Evolutionary conservation across 2,888 invertebrate species (phyloP), one percentile per base, ranked within the genome.

Genomic region (Pinctada fucata): DNA sequence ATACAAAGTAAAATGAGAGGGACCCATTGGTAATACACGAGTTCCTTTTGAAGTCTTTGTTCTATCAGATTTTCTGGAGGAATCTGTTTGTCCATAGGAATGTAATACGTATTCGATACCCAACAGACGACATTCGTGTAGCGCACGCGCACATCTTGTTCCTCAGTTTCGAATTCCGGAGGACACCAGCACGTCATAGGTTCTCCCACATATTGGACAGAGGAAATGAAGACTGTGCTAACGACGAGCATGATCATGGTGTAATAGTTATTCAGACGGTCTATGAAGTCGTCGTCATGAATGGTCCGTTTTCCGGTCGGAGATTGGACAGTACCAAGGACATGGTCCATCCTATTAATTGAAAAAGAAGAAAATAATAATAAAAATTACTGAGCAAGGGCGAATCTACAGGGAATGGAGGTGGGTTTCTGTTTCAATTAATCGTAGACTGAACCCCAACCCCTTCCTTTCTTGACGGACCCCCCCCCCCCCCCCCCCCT

Each of bases 121-220:
- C 87, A 87, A 82, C 87, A 87, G 52, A 84, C 84, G 79, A 82
- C 81, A 31, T 84, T 84, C 31, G 84, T 81, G 72, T 84, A 84
- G 47, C 78, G 63, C 2, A 84, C 84, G 48, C 87, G 86, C 5
- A 81, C 81, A n/a, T 84, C 83, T n/a, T n/a, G n/a, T n/a, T n/a
- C n/a, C n/a, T n/a, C n/a, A n/a, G n/a, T n/a, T 1, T 85, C 85
- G 72, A 85, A 83, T 72, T 87, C 82, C 0, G 85, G 86, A 0
- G 88, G 88, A 48, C 86, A 87, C 88, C 88, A 88, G 75, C 88
- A 88, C 67, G 86, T 79, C 75, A 88, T 88, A 0, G 86, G 84
- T 64, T 86, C 85, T 0, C 86, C 87, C 0, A 86, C 85, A 71
- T 85, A 86, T 73, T 86, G 85, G 51, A 81, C 80, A 3, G 84